Base-by-base conservation (phyloP, 2,113 vertebrate genomes). In the Polypterus bichir region DNA sequence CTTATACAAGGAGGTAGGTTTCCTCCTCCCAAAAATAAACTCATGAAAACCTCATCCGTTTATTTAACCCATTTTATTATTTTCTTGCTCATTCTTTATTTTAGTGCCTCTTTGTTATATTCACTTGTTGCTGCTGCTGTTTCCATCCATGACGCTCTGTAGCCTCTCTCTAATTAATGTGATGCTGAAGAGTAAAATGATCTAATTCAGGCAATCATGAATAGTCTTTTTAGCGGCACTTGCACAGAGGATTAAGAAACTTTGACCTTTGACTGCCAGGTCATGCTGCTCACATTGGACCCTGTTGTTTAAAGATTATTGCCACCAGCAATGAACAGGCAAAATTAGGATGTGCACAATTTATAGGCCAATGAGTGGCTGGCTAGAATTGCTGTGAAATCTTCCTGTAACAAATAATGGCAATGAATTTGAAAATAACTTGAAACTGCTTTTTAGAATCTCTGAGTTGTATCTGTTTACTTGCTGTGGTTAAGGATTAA, bases 281-380 rank as follows among this genome's bases (percentile, higher is more conserved):
- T 58, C 56, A 58, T 4, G 46, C 8, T 58, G 56, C 56, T 58
- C 5, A 58, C 56, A 58, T 44, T 58, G 44, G 56, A 45, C 27
- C 56, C 54, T 56, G 11, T 56, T 56, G 5, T 56, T n/a, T n/a
- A 27, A 56, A 56, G 54, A n/a, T 5, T n/a, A 56, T 56, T 56
- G 54, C 54, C 56, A 58, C 56, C 56, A 58, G 56, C 56, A 58
- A 58, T 58, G 56, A 58, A 27, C 27, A 8, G 11, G 27, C 27
- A 5, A 58, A 58, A 27, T 58, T 58, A 58, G 56, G 56, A 58
- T 58, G 56, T 58, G 56, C 5, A 58, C 56, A 58, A 58, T 58
- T 44, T 45, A 44, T 58, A 8, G 2, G 44, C 56, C 44, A 44
- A 58, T 45, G 4, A 9, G 7, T 52, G 51, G 10, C 51, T 3